These are phyloP conservation scores for Campoplex capitator DNA, from an alignment of 2,888 invertebrate genomes.

Conservation along the genomic window DNA sequence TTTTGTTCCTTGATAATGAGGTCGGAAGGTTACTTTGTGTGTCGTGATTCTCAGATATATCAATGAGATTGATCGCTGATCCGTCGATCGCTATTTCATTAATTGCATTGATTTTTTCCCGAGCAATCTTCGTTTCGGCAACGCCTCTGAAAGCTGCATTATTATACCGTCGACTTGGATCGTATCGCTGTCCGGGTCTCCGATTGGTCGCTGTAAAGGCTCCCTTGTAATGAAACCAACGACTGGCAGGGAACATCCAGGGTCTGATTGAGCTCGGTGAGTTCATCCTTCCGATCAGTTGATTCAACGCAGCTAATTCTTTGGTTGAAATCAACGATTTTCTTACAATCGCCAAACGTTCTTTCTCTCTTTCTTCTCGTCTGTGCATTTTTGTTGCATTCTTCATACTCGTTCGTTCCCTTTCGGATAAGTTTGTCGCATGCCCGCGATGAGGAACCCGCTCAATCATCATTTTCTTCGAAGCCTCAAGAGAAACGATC, in stretches of 20 bases:
- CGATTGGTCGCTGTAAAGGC: conserved; percentile 6
- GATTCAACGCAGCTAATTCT: conserved; percentile 12
- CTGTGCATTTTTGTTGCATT: background rate
- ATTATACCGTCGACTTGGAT: background rate
- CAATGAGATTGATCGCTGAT: background rate
- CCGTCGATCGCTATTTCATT: conserved; percentile 4
- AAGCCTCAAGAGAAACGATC: background rate
- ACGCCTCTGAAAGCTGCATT: background rate
- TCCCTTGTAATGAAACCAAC: conserved; percentile 47
- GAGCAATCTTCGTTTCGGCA: background rate
- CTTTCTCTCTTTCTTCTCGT: conserved; percentile 17
- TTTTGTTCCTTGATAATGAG: background rate
- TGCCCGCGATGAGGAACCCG: background rate
- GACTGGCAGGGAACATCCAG: background rate
- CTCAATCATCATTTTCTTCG: conserved; percentile 18
- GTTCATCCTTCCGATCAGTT: conserved; percentile 50
- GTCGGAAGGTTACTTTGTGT: background rate
- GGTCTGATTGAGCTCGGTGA: background rate
- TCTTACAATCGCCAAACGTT: conserved; percentile 4
- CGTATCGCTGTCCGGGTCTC: background rate
- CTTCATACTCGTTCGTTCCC: conserved; percentile 3
- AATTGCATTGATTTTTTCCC: background rate
- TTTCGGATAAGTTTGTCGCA: background rate
- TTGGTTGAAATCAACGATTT: conserved; percentile 51
- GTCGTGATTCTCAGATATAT: background rate